phyloP scores from a whole-genome alignment of 37 sponge, comb jelly and placozoan species.

The Cliona cf. orientalis region DNA sequence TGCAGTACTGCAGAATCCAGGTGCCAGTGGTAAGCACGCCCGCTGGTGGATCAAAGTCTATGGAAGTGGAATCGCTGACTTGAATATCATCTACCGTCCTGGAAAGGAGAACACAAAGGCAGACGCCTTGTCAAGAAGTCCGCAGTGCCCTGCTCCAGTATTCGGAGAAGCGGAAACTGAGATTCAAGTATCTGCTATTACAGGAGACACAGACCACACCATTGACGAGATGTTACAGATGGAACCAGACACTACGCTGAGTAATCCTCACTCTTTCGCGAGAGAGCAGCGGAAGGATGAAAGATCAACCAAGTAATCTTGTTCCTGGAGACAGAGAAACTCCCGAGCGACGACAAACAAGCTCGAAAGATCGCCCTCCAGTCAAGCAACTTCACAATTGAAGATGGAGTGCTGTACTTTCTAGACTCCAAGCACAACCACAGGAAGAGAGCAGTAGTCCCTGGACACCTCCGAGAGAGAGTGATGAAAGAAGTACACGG shows the following conservation, averaged over 20 bases:
- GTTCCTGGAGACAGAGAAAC: constrained; percentile 24
- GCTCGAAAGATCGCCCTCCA: constrained; percentile 19
- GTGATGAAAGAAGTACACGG: constrained; percentile 52
- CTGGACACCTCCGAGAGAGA: constrained; percentile 21
- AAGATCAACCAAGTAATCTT: constrained; percentile 20
- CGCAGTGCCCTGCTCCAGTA: too few species aligned
- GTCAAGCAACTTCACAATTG: constrained; percentile 13
- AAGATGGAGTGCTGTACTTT: constrained; percentile 55
- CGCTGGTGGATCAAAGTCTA: constrained; percentile 60
- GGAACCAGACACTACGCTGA: too few species aligned
- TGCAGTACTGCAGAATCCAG: constrained; percentile 42
- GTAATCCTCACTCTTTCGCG: background rate
- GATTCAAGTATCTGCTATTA: too few species aligned
- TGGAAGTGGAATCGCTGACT: constrained; percentile 17
- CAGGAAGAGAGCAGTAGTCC: constrained; percentile 61
- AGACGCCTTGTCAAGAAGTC: constrained; percentile 54
- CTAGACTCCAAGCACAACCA: constrained; percentile 35
- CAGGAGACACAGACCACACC: too few species aligned
- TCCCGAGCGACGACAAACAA: constrained; percentile 40
- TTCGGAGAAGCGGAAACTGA: too few species aligned
- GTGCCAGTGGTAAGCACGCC: constrained; percentile 53
- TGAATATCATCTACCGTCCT: constrained; percentile 15
- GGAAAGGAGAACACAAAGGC: constrained; percentile 46
- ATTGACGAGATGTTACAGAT: too few species aligned
- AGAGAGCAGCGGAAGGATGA: constrained; percentile 62